Conservation (phyloP, 2,113 vertebrate species). For the Otocyon megalotis region DNA sequence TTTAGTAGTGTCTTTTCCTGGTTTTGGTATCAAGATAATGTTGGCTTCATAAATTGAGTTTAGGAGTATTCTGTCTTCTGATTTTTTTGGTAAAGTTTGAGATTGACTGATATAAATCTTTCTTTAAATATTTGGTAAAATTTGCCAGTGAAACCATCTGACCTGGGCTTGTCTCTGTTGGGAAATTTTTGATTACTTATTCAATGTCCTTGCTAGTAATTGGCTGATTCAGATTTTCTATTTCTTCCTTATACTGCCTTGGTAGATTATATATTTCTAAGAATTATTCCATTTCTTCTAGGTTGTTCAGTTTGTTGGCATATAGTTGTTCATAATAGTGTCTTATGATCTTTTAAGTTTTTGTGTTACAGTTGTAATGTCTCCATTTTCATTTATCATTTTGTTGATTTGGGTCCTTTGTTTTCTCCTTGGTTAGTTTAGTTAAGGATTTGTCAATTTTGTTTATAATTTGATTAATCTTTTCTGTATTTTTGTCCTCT, state of each 20-base stretch:
- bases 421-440: background rate
- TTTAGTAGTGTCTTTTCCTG: background rate
- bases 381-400: background rate
- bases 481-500: background rate
- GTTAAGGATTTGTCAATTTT: background rate
- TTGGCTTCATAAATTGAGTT: background rate
- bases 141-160: background rate
- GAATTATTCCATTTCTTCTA: background rate
- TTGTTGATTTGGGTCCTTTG: background rate
- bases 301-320: background rate
- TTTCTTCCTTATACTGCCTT: background rate
- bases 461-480: background rate
- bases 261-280: background rate
- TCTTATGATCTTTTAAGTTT: background rate
- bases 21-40: background rate
- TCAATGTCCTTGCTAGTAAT: background rate
- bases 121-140: background rate
- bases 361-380: background rate
- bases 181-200: background rate
- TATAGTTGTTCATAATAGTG: background rate
- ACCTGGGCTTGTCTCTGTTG: background rate
- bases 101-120: background rate
- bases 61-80: background rate
- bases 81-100: background rate
- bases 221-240: background rate